A percentile compares a stretch with the other conserved stretches of the same genome.
phyloP scores from a whole-genome alignment of 2,113 vertebrate genomes.

The Barnardius zonarius region DNA sequence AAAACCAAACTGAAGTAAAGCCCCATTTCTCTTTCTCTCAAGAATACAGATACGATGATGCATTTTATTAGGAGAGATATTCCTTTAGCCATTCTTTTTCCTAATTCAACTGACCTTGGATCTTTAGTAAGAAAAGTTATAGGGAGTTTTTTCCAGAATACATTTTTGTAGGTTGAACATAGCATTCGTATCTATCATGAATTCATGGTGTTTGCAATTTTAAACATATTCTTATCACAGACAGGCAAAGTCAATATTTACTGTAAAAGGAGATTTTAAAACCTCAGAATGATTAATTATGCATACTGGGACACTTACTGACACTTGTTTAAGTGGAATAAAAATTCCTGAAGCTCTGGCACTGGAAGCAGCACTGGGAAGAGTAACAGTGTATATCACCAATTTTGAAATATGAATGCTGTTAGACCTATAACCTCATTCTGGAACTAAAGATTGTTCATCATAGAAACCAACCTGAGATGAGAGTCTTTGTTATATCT shows the following conservation, averaged over 20 bases:
- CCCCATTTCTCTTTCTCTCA: not conserved
- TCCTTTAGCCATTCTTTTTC: not conserved
- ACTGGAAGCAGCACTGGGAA: not conserved
- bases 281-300: slow-evolving; percentile 9
- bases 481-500: not conserved
- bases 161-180: not conserved
- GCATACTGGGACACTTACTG: not conserved
- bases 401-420: not conserved
- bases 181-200: not conserved
- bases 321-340: not conserved
- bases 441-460: not conserved
- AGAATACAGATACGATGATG: not conserved
- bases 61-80: not conserved
- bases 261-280: slow-evolving; percentile 1
- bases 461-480: not conserved
- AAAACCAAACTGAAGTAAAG: not conserved
- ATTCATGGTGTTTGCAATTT: not conserved
- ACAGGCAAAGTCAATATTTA: slow-evolving; percentile 36
- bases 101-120: not conserved
- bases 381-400: not conserved
- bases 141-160: not conserved
- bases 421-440: slow-evolving; percentile 5
- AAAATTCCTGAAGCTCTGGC: slow-evolving; percentile 3
- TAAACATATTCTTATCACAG: not conserved
- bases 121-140: not conserved